A percentile compares a stretch with the other conserved stretches of the same genome.
phyloP scores from a whole-genome alignment of 2,888 invertebrate species.

The Leptinotarsa juncta region DNA sequence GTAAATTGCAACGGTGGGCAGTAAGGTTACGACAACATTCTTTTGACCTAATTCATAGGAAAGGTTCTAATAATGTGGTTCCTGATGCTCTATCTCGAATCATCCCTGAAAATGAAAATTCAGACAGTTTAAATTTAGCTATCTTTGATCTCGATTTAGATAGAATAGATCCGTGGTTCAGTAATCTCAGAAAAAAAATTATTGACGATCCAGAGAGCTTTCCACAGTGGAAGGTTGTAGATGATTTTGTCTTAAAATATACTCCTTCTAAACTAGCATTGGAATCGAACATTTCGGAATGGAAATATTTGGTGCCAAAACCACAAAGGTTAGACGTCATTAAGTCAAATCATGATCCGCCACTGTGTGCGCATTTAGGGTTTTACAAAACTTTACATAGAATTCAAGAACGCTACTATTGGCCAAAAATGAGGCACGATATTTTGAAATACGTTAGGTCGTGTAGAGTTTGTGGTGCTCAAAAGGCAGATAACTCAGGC shows the following conservation, averaged over 20 bases:
- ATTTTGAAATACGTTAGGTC: slow-evolving; percentile 7
- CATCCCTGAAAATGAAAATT: neutral
- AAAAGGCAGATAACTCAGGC: neutral
- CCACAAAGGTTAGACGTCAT: neutral
- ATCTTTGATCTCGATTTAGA: neutral
- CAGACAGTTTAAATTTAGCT: neutral
- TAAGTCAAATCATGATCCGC: slow-evolving; percentile 4
- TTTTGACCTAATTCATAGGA: slow-evolving; percentile 13
- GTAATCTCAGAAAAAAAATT: neutral
- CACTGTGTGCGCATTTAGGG: slow-evolving; percentile 1
- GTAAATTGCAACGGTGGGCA: slow-evolving; percentile 18
- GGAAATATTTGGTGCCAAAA: slow-evolving; percentile 2
- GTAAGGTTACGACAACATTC: slow-evolving; percentile 12
- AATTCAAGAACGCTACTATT: neutral
- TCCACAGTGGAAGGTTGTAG: neutral
- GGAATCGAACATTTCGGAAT: neutral
- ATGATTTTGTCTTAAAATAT: slow-evolving; percentile 5
- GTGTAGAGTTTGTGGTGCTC: neutral
- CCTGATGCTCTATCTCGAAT: slow-evolving; percentile 9
- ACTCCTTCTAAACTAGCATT: neutral
- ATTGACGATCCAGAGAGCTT: neutral
- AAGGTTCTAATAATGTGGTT: slow-evolving; percentile 4
- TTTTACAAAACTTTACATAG: slow-evolving; percentile 1
- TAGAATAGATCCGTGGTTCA: neutral
- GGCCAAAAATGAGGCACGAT: slow-evolving; percentile 8